A percentile compares a stretch with the other conserved stretches of the same genome.
Evolutionary conservation across 2,113 vertebrate genomes (phyloP).

Genomic region (Nipponia nippon): DNA sequence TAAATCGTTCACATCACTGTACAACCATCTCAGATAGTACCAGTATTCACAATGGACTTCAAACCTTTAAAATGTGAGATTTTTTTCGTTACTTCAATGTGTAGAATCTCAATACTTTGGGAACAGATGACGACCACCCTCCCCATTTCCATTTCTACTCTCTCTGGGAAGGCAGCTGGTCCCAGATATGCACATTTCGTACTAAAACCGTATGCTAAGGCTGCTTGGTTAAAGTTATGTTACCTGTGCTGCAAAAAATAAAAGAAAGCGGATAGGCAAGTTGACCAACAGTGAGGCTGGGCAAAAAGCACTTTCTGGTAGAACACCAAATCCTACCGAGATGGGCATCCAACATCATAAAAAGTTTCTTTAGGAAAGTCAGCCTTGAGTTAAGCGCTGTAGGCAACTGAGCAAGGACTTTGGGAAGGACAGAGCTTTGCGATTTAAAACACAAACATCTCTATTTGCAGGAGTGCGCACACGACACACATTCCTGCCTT

Average conservation of each 20-base stretch:
- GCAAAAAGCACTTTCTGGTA: background rate
- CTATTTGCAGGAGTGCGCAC: accelerated
- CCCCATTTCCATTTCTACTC: background rate
- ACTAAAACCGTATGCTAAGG: background rate
- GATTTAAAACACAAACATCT: background rate
- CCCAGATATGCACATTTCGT: background rate
- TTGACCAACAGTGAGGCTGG: background rate
- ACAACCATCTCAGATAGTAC: background rate
- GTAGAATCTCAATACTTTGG: background rate
- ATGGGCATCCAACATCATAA: background rate
- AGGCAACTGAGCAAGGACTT: background rate
- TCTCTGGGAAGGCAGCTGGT: background rate
- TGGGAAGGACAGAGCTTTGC: background rate
- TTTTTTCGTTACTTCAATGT: no score
- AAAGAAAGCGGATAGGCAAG: background rate
- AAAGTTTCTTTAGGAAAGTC: background rate
- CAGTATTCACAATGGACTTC: background rate
- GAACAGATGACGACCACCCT: background rate
- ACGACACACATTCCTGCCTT: background rate
- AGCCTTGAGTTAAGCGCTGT: background rate
- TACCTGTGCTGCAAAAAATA: background rate
- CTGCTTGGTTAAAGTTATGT: background rate
- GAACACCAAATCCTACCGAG: background rate
- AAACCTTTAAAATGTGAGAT: no score
- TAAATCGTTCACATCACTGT: background rate